Percentiles rank a stretch among this genome's conserved stretches.
Evolutionary conservation across 2,797 vertebrate species (phyloP).

Genomic region (Notoglanidium macrostoma): DNA sequence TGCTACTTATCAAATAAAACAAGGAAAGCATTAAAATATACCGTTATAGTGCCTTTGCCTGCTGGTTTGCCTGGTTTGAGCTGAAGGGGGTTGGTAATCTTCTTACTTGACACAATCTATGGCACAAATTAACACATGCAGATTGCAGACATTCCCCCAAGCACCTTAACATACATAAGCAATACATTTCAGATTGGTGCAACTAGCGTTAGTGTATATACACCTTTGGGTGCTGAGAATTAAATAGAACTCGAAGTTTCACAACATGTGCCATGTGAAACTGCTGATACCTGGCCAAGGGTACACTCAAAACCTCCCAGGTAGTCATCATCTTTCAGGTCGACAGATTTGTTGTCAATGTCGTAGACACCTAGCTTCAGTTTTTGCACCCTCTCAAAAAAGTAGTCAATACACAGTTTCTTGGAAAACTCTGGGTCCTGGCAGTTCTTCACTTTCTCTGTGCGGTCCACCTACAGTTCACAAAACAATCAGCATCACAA

Average conservation of each 20-base stretch:
- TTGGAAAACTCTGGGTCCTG: slow-evolving; percentile 85
- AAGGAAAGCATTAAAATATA: slow-evolving; percentile 60
- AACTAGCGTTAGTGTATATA: not conserved
- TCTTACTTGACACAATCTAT: slow-evolving; percentile 84
- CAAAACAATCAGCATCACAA: not conserved
- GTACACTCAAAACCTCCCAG: slow-evolving; percentile 87
- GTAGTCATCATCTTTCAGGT: slow-evolving; percentile 87
- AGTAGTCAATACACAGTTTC: slow-evolving; percentile 83
- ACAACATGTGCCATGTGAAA: not conserved
- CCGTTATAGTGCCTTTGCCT: slow-evolving; percentile 86
- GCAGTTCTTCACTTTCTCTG: slow-evolving; percentile 82
- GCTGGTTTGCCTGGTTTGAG: slow-evolving; percentile 89
- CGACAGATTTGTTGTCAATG: slow-evolving; percentile 85
- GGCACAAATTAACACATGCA: slow-evolving; percentile 52
- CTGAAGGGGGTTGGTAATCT: slow-evolving; percentile 83
- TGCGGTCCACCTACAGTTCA: slow-evolving; percentile 79
- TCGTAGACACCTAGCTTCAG: slow-evolving; percentile 87
- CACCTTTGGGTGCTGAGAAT: not conserved
- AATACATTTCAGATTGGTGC: not conserved
- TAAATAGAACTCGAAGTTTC: not conserved
- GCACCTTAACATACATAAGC: not conserved
- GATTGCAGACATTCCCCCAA: not conserved
- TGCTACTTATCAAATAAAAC: not conserved
- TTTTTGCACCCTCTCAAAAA: slow-evolving; percentile 91
- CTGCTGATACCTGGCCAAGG: slow-evolving; percentile 82